Evolutionary conservation across 2,797 vertebrate genomes (phyloP).

Genomic region (Malacoraja senta): DNA sequence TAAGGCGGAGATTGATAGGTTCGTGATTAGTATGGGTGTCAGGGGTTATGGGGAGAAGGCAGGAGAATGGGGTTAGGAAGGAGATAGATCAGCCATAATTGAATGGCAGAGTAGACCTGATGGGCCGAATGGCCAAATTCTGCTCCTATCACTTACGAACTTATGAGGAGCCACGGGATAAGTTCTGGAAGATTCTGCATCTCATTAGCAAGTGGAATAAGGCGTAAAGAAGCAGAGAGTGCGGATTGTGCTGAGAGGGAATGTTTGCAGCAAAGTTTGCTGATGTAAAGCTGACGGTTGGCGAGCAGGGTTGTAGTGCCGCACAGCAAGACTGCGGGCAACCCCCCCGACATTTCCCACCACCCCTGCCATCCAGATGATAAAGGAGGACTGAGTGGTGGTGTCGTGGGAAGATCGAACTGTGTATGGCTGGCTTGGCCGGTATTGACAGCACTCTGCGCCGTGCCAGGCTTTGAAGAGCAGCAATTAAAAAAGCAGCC

Average conservation of each 20-base stretch:
- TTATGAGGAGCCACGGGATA: too few species aligned
- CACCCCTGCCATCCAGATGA: neutral
- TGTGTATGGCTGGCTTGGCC: neutral
- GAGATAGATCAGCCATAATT: too few species aligned
- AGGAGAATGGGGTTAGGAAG: too few species aligned
- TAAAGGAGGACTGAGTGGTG: neutral
- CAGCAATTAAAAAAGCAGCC: conserved; percentile 27
- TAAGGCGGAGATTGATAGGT: too few species aligned
- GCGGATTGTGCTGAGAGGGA: neutral
- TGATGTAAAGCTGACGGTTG: neutral
- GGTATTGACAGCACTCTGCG: conserved; percentile 12
- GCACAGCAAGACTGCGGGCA: neutral
- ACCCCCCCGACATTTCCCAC: conserved; percentile 15
- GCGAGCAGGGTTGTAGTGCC: neutral
- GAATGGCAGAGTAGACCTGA: too few species aligned
- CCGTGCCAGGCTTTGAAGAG: neutral
- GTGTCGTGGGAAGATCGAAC: conserved; percentile 24
- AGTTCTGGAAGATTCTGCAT: neutral
- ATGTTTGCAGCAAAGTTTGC: neutral
- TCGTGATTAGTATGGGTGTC: too few species aligned
- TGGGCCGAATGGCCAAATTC: too few species aligned
- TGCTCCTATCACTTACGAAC: too few species aligned
- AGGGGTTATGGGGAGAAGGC: too few species aligned
- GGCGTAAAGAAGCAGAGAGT: neutral
- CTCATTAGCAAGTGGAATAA: neutral